Evolutionary conservation across 2,113 vertebrate genomes (phyloP).

Genomic region (Lophochroa leadbeateri): DNA sequence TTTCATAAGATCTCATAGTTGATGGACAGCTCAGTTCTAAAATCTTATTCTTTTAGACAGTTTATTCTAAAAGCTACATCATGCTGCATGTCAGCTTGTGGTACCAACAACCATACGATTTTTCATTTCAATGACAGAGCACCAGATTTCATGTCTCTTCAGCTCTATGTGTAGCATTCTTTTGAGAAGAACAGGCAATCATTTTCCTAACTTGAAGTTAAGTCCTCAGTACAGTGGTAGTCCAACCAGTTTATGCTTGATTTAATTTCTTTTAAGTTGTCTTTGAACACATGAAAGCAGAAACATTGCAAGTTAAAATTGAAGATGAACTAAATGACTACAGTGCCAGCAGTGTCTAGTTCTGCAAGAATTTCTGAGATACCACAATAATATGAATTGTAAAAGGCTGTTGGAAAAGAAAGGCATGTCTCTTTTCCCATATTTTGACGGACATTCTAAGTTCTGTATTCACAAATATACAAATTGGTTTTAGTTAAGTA

Average conservation of each 20-base stretch:
- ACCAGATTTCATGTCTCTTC: neutral
- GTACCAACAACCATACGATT: neutral
- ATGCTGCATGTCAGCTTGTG: neutral
- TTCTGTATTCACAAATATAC: neutral
- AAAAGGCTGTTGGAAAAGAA: neutral
- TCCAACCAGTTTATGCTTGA: neutral
- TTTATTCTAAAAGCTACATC: neutral
- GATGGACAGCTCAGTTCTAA: neutral
- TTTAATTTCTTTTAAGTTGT: neutral
- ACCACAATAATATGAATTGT: neutral
- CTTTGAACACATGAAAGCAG: neutral
- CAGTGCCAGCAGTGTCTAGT: neutral
- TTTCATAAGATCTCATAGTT: neutral
- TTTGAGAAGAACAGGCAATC: neutral
- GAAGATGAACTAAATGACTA: neutral
- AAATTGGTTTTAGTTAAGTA: neutral
- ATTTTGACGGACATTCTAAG: neutral
- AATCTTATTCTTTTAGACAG: no score
- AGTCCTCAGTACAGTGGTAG: neutral
- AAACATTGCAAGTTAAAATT: neutral
- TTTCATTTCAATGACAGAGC: neutral
- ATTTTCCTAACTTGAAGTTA: neutral
- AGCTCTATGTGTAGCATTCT: neutral
- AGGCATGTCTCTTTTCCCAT: neutral
- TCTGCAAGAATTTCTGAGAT: neutral